phyloP scores from a whole-genome alignment of 2,113 vertebrate genomes.

The Prietella phreatophila region DNA sequence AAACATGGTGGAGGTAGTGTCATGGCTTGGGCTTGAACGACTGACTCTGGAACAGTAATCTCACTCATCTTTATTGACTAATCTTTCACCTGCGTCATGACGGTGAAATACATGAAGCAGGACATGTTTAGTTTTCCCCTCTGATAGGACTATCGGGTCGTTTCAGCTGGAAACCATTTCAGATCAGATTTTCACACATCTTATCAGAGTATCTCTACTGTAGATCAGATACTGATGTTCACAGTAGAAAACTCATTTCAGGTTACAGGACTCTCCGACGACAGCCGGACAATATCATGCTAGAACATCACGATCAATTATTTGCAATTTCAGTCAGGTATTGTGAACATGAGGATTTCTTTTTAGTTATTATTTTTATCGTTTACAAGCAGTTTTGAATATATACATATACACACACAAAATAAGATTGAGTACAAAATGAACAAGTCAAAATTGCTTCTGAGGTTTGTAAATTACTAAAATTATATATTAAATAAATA shows the following conservation, averaged over 20 bases:
- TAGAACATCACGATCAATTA: not conserved
- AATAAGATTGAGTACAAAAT: too few species aligned
- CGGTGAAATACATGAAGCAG: not conserved
- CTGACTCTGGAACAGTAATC: too few species aligned
- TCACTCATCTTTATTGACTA: too few species aligned
- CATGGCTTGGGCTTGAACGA: too few species aligned
- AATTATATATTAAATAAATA: too few species aligned
- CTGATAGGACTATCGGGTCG: not conserved
- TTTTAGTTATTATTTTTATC: not conserved
- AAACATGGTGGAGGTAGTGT: too few species aligned
- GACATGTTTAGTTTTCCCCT: not conserved
- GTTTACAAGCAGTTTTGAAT: not conserved
- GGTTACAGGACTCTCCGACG: not conserved
- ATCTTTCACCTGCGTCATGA: conserved; percentile 72
- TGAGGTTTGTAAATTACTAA: too few species aligned
- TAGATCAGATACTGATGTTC: not conserved
- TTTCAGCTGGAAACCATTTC: not conserved
- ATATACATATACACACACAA: too few species aligned
- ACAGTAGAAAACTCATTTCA: not conserved
- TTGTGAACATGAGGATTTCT: not conserved
- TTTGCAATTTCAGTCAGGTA: not conserved
- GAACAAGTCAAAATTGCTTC: too few species aligned
- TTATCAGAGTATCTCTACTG: not conserved
- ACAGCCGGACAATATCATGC: too few species aligned
- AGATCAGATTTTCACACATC: not conserved